Conservation (phyloP, 92 coral and sea anemone species). For the Anthopleura xanthogrammica region DNA sequence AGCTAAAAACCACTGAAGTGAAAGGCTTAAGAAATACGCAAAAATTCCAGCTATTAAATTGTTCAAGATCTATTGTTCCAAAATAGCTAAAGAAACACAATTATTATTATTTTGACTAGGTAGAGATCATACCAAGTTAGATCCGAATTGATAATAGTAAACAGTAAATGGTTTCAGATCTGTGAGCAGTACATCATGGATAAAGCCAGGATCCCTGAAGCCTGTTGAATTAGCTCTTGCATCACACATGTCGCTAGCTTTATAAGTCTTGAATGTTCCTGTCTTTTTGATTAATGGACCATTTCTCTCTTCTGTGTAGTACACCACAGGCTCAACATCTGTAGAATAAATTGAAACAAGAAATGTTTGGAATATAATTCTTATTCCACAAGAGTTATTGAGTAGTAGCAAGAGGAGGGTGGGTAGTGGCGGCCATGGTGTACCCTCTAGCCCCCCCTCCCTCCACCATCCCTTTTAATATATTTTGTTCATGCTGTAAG, state of each 20-base stretch:
- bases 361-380: too few species aligned
- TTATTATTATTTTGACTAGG: slow-evolving; percentile 38
- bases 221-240: slow-evolving; percentile 40
- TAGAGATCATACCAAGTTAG: slow-evolving; percentile 40
- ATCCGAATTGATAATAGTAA: slow-evolving; percentile 68
- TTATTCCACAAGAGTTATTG: too few species aligned
- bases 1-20: too few species aligned
- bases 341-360: not conserved
- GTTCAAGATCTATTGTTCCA: too few species aligned
- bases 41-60: too few species aligned
- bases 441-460: too few species aligned
- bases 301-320: slow-evolving; percentile 12
- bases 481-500: too few species aligned
- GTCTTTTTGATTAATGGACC: slow-evolving; percentile 18
- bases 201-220: slow-evolving; percentile 63
- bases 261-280: slow-evolving; percentile 65
- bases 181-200: slow-evolving; percentile 65
- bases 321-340: slow-evolving; percentile 29
- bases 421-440: too few species aligned
- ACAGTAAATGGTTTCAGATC: slow-evolving; percentile 49
- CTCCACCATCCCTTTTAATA: too few species aligned
- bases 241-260: slow-evolving; percentile 37
- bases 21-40: too few species aligned
- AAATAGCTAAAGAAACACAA: not conserved
- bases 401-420: too few species aligned